Base-by-base conservation (phyloP, 1,140 invertebrate species). In the Saxidomus purpurata region DNA sequence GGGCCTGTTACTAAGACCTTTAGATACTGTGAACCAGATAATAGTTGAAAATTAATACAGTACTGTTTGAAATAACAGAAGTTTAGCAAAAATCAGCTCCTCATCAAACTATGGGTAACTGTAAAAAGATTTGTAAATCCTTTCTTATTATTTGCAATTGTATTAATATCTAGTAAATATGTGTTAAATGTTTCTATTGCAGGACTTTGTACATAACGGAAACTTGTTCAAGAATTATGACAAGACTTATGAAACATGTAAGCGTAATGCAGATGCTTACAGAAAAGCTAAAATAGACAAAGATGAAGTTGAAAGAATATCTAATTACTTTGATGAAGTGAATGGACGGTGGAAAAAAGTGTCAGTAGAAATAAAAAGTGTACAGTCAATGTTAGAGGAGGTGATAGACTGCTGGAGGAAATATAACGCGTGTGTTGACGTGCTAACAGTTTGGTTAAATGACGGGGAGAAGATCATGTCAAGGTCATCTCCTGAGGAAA, bases 211-310 rank as follows among this genome's bases (percentile, higher is more conserved):
- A 19, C 98, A 98, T 3, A 97, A 97, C 92, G 98, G 98, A 95
- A 97, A 98, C 95, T 98, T 99, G 92, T 98, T 99, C 96, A 98
- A 99, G 95, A 98, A 98, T 96, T 99, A 99, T 96, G 98, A 99
- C 93, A 98, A 98, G 96, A 98, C 98, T 28, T 98, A 97, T 93
- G 96, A 98, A 89, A 98, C 99, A 93, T 98, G 99, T 97, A 98
- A 98, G 95, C 97, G 98, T 94, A 98, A 98, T 63, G 97, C 98
- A 47, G 98, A 99, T 63, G 98, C 98, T 93, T 99, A 98, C 94
- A 99, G 98, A 96, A 97, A 97, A 91, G 98, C 89, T 22, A 91
- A 89, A 89, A 52, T 89, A 97, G 97, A 97, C 94, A 96, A 97
- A 92, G 97, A 97, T 91, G 98, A 99, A 96, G 96, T 97, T 69